A percentile compares a stretch with the other conserved stretches of the same genome.
phyloP scores from a whole-genome alignment of 2,113 vertebrate genomes.

The Grallaria varia region DNA sequence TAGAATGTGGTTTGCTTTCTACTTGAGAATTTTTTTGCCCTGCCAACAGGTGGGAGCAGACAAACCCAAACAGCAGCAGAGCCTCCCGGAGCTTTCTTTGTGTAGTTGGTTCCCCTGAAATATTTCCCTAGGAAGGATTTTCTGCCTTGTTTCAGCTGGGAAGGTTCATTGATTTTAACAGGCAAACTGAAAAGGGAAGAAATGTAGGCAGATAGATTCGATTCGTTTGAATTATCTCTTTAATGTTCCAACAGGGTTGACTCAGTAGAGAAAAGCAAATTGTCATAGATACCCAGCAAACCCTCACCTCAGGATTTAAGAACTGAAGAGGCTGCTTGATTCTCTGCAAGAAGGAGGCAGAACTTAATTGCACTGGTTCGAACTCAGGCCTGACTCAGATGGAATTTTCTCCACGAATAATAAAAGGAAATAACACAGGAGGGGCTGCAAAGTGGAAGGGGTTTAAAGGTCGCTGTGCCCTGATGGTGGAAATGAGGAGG shows the following conservation, averaged over 20 bases:
- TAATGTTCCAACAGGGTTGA: background rate
- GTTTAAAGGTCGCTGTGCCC: background rate
- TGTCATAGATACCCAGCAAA: background rate
- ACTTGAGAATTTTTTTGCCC: background rate
- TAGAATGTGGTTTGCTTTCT: background rate
- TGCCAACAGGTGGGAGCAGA: background rate
- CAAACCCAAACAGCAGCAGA: fast-evolving
- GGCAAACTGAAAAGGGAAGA: background rate
- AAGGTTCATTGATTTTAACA: background rate
- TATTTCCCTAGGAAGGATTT: background rate
- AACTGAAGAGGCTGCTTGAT: background rate
- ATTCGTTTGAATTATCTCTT: background rate
- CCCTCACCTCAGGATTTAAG: background rate
- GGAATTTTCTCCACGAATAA: background rate
- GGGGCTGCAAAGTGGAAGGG: background rate
- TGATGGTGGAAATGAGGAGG: background rate
- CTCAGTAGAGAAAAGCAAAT: background rate
- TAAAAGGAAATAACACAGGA: background rate
- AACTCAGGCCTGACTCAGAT: background rate
- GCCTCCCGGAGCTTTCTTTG: background rate
- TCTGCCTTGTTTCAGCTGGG: background rate
- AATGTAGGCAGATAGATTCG: background rate
- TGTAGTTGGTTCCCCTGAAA: background rate
- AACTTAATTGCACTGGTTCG: background rate
- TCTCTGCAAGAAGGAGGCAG: background rate